Evolutionary conservation across 2,888 invertebrate species (phyloP), one percentile per base, ranked within the genome.

Genomic region (Leptinotarsa haldemani): DNA sequence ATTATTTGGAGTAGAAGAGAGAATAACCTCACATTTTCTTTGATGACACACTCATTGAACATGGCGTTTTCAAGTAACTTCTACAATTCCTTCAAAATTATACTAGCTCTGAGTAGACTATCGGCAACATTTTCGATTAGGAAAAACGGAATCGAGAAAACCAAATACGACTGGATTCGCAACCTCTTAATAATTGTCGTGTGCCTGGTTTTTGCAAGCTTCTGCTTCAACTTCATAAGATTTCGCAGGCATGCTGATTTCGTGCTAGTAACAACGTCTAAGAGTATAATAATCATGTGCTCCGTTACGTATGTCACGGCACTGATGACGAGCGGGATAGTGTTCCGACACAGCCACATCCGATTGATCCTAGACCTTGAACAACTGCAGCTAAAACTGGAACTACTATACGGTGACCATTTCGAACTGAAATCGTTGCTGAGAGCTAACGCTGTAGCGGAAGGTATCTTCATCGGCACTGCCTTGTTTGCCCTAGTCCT

Each of bases 291-390:
- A n/a, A 25, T 52, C n/a, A 7, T 53, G 22, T 56, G 20, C 56
- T 25, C 13, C 18, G 40, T 3, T 15, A 56, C 16, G 16, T 68
- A 25, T 56, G n/a, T 30, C 0, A n/a, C 68, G 7, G 52, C 40
- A 1, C 18, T 53, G 20, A 25, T 53, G 30, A 12, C 40, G n/a
- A 46, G 18, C 22, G 53, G 13, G 3, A 52, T 56, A 30, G 58
- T 30, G 18, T 53, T 9, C 30, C 40, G 46, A 25, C 56, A 68
- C 30, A 68, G 30, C 16, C 68, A 56, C 46, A 53, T 68, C 15
- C 22, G 16, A 12, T 7, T 68, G 18, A 56, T 53, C 7, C 22
- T 9, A n/a, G 5, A 18, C 7, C 12, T 5, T 68, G 7, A 46
- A 68, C n/a, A 53, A 7, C 47, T 68, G 18, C 50, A 56, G 40